These are phyloP conservation scores for Pleuronectes platessa DNA, from an alignment of 2,113 vertebrate genomes.

Conservation along the genomic window DNA sequence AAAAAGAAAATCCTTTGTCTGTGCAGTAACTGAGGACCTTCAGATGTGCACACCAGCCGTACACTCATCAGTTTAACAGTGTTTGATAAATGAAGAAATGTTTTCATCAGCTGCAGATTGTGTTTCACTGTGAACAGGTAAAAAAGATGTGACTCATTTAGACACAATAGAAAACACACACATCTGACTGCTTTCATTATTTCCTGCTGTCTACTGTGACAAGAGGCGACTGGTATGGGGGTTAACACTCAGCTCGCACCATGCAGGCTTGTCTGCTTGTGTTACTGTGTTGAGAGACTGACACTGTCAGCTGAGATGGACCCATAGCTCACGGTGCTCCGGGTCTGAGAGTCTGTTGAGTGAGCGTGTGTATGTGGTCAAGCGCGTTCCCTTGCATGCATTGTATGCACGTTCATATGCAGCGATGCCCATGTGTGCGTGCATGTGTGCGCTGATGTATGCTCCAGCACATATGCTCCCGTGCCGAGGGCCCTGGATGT, in stretches of 20 bases:
- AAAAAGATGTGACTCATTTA: neutral
- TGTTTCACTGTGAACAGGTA: neutral
- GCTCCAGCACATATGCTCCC: constrained; percentile 57
- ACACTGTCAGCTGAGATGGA: constrained; percentile 55
- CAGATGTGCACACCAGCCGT: neutral
- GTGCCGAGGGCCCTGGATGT: constrained; percentile 57
- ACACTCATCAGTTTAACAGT: neutral
- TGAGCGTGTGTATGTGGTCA: constrained; percentile 1
- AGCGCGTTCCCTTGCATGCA: neutral
- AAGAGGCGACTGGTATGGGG: constrained; percentile 35
- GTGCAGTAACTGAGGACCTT: no score
- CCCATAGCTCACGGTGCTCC: constrained; percentile 43
- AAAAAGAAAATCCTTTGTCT: no score
- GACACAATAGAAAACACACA: neutral
- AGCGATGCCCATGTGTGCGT: constrained; percentile 9
- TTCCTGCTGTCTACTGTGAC: constrained; percentile 32
- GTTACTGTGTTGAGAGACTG: constrained; percentile 49
- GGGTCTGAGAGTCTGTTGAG: neutral
- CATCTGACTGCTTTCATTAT: constrained; percentile 16
- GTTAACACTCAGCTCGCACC: constrained; percentile 37
- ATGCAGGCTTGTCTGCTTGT: constrained; percentile 55
- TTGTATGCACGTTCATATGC: neutral
- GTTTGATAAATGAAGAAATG: neutral
- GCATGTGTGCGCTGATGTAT: constrained; percentile 14
- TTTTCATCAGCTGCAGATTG: no score